Evolutionary conservation across 2,797 vertebrate genomes (phyloP).

Genomic region (Hydrocynus forskahlii): DNA sequence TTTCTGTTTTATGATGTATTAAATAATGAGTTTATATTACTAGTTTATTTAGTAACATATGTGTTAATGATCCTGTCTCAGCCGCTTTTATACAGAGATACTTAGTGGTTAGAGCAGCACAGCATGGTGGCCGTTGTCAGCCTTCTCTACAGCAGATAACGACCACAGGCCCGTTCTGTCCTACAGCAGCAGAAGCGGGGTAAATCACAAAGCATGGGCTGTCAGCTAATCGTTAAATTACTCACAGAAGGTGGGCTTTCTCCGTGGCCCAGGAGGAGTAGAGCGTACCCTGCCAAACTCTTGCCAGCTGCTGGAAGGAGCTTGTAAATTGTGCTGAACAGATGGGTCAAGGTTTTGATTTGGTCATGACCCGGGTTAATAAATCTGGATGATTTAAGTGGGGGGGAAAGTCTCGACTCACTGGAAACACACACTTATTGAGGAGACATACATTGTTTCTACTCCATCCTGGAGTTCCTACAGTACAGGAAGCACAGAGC

Average conservation of each 20-base stretch:
- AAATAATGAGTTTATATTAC: no score
- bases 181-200: constrained; percentile 52
- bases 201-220: constrained; percentile 71
- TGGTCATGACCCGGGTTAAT: constrained; percentile 81
- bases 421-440: neutral
- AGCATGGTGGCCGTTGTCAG: neutral
- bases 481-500: constrained; percentile 60
- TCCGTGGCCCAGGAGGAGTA: constrained; percentile 58
- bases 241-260: constrained; percentile 57
- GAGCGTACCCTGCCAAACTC: constrained; percentile 71
- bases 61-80: no score
- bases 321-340: constrained; percentile 78
- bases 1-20: no score
- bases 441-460: neutral
- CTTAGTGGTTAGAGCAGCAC: neutral
- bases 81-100: neutral
- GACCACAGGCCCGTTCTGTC: constrained; percentile 26
- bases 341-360: constrained; percentile 84
- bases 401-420: constrained; percentile 59
- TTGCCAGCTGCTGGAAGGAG: constrained; percentile 68
- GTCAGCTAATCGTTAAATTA: constrained; percentile 79
- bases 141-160: constrained; percentile 37
- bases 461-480: constrained; percentile 63
- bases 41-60: no score
- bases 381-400: constrained; percentile 83